Percentiles rank a stretch among this genome's conserved stretches.
Conservation (phyloP, 2,888 invertebrate species). For the Eledone cirrhosa region DNA sequence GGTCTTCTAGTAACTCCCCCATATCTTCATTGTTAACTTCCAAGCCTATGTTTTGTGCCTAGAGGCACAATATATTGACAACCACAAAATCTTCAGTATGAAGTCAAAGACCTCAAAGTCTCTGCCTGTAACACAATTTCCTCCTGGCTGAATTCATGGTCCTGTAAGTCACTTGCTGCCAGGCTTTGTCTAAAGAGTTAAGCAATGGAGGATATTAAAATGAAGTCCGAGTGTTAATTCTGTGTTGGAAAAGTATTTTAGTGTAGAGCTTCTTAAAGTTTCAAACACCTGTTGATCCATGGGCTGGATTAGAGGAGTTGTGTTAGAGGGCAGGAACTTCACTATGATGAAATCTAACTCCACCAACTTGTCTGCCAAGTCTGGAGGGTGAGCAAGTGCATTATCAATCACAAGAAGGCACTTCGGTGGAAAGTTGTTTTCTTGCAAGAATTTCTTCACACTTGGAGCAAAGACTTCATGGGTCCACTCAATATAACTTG, state of each 20-base stretch:
- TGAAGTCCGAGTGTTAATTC: conserved; percentile 15
- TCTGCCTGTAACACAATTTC: too few species aligned
- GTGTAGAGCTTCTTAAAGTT: conserved; percentile 5
- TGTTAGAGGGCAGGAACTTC: too few species aligned
- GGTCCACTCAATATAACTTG: background rate
- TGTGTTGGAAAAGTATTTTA: background rate
- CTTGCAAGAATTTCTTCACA: background rate
- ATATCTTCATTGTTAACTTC: too few species aligned
- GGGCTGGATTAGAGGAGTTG: too few species aligned
- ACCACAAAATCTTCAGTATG: background rate
- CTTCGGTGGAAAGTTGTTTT: background rate
- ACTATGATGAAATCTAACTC: too few species aligned
- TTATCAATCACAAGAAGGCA: conserved; percentile 13
- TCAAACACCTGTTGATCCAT: background rate
- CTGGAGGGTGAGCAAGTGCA: background rate
- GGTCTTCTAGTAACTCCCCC: background rate
- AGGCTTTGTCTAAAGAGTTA: background rate
- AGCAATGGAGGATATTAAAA: conserved; percentile 7
- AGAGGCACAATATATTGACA: background rate
- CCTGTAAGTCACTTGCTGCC: background rate
- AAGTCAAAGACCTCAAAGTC: background rate
- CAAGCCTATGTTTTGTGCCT: too few species aligned
- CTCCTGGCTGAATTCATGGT: conserved; percentile 14
- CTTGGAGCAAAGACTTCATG: background rate
- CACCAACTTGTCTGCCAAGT: conserved; percentile 1